These are phyloP conservation scores for Hydrolagus affinis DNA, from an alignment of 2,113 vertebrate genomes.

Conservation along the genomic window DNA sequence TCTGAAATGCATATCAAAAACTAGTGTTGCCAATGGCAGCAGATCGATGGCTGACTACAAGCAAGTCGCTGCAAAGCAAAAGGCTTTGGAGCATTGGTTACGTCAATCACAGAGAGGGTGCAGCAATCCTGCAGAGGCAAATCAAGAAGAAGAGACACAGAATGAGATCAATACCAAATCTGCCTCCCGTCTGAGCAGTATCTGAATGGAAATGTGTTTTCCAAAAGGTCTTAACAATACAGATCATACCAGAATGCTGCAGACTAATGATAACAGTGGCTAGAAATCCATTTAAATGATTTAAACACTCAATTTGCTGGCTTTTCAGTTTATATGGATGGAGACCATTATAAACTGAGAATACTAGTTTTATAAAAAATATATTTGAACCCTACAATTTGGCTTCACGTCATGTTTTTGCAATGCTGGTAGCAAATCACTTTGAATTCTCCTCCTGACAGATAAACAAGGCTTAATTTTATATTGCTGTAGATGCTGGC, in stretches of 20 bases:
- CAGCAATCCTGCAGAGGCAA: neutral
- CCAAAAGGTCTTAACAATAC: neutral
- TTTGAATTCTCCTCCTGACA: neutral
- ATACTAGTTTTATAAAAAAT: neutral
- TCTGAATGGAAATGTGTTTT: neutral
- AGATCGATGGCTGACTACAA: neutral
- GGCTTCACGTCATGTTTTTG: neutral
- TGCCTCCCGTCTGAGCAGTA: neutral
- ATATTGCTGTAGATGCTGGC: neutral
- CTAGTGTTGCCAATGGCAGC: neutral
- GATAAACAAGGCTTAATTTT: constrained; percentile 2
- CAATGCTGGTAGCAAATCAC: constrained; percentile 2
- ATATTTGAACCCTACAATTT: neutral
- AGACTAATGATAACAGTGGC: neutral
- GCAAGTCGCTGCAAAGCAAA: no score
- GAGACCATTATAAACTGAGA: neutral
- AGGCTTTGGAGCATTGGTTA: neutral
- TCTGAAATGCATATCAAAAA: neutral
- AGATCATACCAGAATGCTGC: neutral
- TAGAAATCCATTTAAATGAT: neutral
- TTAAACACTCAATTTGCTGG: neutral
- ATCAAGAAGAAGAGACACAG: neutral
- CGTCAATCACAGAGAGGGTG: neutral
- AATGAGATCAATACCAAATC: no score
- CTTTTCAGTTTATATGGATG: neutral